phyloP scores from a whole-genome alignment of 2,797 vertebrate species.

The Hippocampus kuda region DNA sequence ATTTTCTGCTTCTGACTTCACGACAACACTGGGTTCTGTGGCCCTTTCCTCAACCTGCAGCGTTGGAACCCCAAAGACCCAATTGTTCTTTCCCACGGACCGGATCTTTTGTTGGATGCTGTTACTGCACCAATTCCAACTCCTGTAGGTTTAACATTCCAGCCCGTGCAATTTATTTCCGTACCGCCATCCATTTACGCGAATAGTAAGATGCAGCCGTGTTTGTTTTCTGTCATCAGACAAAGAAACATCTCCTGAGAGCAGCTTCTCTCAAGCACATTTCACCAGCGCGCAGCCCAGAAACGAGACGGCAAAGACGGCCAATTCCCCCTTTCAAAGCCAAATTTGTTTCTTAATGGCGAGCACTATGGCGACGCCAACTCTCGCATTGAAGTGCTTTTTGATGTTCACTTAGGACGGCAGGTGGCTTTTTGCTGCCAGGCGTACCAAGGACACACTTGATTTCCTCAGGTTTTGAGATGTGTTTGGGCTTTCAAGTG shows the following conservation, averaged over 20 bases:
- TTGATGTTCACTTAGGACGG: constrained; percentile 37
- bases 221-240: background rate
- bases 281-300: background rate
- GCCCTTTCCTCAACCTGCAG: no score
- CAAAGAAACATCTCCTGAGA: background rate
- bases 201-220: background rate
- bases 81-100: no score
- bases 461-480: background rate
- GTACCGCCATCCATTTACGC: no score
- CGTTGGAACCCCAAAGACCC: background rate
- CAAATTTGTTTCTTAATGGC: background rate
- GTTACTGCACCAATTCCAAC: background rate
- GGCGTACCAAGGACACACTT: background rate
- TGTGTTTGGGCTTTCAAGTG: constrained; percentile 25
- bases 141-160: background rate
- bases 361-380: background rate
- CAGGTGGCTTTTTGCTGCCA: constrained; percentile 26
- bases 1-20: no score
- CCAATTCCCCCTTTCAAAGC: background rate
- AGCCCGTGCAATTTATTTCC: no score
- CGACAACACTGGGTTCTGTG: no score
- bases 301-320: background rate
- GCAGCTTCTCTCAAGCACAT: background rate
- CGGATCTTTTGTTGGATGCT: no score
- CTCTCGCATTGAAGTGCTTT: constrained; percentile 14